A percentile compares a stretch with the other conserved stretches of the same genome.
Conservation (phyloP, 2,888 invertebrate species). For the Meteorus cinctellus region DNA sequence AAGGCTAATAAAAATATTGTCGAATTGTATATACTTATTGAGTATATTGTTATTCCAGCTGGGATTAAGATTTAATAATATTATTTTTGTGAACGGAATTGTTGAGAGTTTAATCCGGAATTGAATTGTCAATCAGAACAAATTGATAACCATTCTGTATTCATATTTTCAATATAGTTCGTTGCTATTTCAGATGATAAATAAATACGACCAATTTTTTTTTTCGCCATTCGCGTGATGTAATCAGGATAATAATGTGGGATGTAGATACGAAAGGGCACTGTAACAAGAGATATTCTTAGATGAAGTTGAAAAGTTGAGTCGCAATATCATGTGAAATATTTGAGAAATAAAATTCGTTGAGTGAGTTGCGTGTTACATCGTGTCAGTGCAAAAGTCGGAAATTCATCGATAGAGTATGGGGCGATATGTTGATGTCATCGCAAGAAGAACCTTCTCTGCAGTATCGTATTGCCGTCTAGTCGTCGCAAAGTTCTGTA, state of each 20-base stretch:
- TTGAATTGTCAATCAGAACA: too few species aligned
- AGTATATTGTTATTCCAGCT: background rate
- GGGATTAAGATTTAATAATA: background rate
- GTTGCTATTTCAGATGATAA: too few species aligned
- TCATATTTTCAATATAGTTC: too few species aligned
- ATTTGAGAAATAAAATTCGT: background rate
- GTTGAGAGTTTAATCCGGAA: too few species aligned
- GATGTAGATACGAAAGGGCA: too few species aligned
- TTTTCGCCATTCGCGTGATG: too few species aligned
- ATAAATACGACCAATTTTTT: too few species aligned
- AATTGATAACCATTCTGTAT: background rate
- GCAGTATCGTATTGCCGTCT: background rate
- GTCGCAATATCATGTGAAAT: background rate
- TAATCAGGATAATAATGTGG: too few species aligned
- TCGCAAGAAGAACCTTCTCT: background rate
- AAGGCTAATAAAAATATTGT: background rate
- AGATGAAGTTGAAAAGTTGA: too few species aligned
- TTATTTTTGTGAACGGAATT: too few species aligned
- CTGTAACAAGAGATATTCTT: too few species aligned
- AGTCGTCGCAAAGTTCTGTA: background rate
- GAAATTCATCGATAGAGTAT: background rate
- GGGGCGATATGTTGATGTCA: background rate
- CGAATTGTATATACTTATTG: too few species aligned
- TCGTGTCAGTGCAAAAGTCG: background rate
- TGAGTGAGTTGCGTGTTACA: background rate